Conservation (phyloP, 2,797 vertebrate species). For the Takifugu ocellatus region DNA sequence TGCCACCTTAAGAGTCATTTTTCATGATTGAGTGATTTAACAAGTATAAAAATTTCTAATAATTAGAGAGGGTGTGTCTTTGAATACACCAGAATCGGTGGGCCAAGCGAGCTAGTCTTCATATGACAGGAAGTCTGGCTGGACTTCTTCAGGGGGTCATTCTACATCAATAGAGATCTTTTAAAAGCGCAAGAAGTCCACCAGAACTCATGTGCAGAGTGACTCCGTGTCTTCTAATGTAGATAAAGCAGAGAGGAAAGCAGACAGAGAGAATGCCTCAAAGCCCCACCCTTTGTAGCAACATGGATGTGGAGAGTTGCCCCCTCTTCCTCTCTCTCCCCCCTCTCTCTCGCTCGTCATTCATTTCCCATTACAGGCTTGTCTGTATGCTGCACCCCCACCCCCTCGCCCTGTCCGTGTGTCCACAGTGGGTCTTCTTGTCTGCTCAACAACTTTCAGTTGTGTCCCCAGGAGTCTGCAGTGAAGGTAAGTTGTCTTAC, state of each 20-base stretch:
- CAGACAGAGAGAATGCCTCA: constrained; percentile 71
- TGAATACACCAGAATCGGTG: constrained; percentile 22
- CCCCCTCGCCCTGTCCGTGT: constrained; percentile 46
- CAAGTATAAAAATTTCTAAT: not conserved
- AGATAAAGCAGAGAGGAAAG: constrained; percentile 56
- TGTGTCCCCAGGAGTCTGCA: constrained; percentile 21
- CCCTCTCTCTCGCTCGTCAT: constrained; percentile 35
- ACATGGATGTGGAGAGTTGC: constrained; percentile 70
- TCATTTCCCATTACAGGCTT: constrained; percentile 54
- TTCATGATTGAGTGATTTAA: not conserved
- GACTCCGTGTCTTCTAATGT: constrained; percentile 49
- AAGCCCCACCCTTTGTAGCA: constrained; percentile 81
- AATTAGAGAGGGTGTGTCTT: constrained; percentile 40
- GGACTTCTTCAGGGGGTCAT: constrained; percentile 37
- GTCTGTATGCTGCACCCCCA: constrained; percentile 35
- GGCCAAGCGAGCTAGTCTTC: constrained; percentile 27
- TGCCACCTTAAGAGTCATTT: not conserved
- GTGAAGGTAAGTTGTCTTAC: constrained; percentile 57
- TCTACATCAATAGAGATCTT: constrained; percentile 6
- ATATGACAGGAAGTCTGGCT: constrained; percentile 18
- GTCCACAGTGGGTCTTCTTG: constrained; percentile 23
- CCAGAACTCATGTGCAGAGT: constrained; percentile 31
- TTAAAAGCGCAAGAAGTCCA: constrained; percentile 25
- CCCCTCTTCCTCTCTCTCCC: constrained; percentile 28
- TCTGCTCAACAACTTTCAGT: constrained; percentile 28